Conservation (phyloP, 2,113 vertebrate species). For the Cacatua alba region DNA sequence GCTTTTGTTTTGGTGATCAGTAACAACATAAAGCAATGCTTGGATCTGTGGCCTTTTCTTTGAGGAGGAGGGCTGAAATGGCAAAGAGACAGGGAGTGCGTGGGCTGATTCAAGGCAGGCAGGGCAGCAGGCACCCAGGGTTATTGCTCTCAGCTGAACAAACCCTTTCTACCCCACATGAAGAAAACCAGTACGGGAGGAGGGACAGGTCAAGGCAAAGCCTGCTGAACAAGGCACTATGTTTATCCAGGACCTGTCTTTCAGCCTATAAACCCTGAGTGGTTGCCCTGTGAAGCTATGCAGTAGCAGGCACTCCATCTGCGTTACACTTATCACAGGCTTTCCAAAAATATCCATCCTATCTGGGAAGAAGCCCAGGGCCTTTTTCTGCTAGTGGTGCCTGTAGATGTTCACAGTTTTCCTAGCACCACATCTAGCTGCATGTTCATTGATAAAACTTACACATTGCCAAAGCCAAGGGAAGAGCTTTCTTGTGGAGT, state of each 20-base stretch:
- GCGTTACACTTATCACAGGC: accelerated
- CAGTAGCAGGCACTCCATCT: background rate
- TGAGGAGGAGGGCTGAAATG: background rate
- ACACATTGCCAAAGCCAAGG: accelerated
- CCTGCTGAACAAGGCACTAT: background rate
- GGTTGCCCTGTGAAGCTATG: background rate
- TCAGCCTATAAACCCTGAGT: background rate
- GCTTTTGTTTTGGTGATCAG: background rate
- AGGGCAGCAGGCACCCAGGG: background rate
- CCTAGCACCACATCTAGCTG: background rate
- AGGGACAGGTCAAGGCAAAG: background rate
- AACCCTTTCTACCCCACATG: background rate
- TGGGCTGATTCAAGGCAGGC: background rate
- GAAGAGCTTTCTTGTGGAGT: background rate
- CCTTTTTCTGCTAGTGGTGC: background rate
- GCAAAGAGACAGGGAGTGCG: background rate
- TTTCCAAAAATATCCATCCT: background rate
- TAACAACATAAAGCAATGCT: background rate
- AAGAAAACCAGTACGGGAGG: background rate
- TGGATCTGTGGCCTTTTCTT: background rate
- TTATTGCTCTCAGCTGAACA: background rate
- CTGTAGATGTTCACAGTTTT: background rate
- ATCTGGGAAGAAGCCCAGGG: background rate
- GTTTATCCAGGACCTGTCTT: background rate
- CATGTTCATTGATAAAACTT: background rate